Evolutionary conservation across 2,113 vertebrate species (phyloP).

Genomic region (Lanius collurio): DNA sequence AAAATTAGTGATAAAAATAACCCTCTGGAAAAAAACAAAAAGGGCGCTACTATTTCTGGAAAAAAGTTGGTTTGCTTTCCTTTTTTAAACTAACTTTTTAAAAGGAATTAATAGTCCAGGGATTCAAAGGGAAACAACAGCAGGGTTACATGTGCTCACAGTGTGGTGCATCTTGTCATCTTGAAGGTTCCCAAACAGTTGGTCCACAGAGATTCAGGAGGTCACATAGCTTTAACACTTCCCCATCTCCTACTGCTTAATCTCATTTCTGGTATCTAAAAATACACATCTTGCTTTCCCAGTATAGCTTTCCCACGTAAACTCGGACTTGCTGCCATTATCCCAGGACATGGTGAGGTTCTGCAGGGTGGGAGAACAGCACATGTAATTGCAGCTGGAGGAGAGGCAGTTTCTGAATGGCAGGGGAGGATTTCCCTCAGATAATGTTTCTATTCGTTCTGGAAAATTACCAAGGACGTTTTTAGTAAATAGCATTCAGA

Average conservation of each 20-base stretch:
- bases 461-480: neutral
- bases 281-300: slow-evolving; percentile 38
- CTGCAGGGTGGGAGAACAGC: neutral
- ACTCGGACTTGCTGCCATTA: neutral
- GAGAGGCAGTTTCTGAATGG: neutral
- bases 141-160: neutral
- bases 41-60: neutral
- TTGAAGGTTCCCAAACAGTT: slow-evolving; percentile 17
- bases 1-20: neutral
- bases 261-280: slow-evolving; percentile 24
- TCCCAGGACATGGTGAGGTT: neutral
- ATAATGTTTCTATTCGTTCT: neutral
- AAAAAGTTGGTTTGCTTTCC: neutral
- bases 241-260: slow-evolving; percentile 16
- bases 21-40: neutral
- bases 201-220: neutral
- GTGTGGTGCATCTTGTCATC: neutral
- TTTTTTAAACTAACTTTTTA: neutral
- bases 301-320: slow-evolving; percentile 53
- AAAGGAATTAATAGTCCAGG: neutral
- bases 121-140: slow-evolving; percentile 1
- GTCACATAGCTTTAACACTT: slow-evolving; percentile 38
- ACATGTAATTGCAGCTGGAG: neutral
- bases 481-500: neutral
- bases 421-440: neutral